Percentiles rank a stretch among this genome's conserved stretches.
Evolutionary conservation across 2,797 vertebrate species (phyloP).

Genomic region (Enteromius trimaculatus): DNA sequence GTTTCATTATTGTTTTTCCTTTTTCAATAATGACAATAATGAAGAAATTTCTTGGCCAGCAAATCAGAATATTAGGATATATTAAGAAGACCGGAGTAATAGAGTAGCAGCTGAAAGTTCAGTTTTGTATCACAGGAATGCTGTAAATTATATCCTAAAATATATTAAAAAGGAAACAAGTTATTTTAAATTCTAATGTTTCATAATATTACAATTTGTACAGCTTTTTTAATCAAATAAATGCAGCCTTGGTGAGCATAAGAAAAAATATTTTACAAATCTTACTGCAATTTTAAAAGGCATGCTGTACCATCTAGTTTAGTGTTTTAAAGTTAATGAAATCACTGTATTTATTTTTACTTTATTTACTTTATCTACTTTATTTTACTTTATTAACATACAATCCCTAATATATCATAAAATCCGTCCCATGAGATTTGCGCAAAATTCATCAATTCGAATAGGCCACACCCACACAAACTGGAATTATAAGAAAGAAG

Average conservation of each 20-base stretch:
- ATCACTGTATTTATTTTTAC: background rate
- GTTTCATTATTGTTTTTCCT: background rate
- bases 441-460: background rate
- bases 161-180: background rate
- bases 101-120: background rate
- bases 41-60: background rate
- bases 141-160: background rate
- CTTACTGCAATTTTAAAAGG: too few species aligned
- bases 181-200: background rate
- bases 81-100: background rate
- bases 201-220: background rate
- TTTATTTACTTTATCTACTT: too few species aligned
- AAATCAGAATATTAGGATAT: background rate
- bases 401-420: background rate
- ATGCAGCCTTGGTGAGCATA: background rate
- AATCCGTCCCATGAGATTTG: background rate
- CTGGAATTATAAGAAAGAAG: background rate
- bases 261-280: too few species aligned
- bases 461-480: background rate
- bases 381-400: too few species aligned
- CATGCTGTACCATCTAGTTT: background rate
- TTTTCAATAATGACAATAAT: background rate
- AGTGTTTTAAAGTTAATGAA: background rate
- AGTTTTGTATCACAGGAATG: background rate
- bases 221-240: background rate